Conservation (phyloP, 2,113 vertebrate genomes). For the Antechinus stuartii region DNA sequence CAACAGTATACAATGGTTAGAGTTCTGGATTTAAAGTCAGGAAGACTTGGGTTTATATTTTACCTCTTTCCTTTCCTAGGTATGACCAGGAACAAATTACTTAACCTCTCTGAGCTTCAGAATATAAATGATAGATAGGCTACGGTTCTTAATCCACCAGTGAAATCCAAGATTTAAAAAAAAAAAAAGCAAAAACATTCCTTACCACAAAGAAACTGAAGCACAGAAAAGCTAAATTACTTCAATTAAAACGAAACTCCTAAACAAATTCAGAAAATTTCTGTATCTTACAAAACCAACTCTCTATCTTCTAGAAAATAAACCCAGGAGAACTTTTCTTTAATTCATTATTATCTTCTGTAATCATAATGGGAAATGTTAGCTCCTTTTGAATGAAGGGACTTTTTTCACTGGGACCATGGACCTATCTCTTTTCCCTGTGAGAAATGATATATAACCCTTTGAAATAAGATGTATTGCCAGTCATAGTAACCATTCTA, state of each 20-base stretch:
- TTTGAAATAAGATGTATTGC: not conserved
- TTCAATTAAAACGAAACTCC: not conserved
- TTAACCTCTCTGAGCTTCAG: not conserved
- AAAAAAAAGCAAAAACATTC: not conserved
- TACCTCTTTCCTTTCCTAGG: not conserved
- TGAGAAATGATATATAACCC: not conserved
- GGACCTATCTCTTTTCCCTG: not conserved
- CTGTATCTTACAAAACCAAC: not conserved
- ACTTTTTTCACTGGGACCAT: not conserved
- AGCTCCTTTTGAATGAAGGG: not conserved
- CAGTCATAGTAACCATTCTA: not conserved
- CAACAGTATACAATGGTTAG: not conserved
- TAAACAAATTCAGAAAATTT: not conserved
- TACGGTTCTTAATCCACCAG: not conserved
- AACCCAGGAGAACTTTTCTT: constrained; percentile 5
- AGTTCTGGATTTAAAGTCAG: not conserved
- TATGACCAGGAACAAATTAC: not conserved
- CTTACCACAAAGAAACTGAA: not conserved
- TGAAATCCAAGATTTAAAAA: not conserved
- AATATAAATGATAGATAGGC: not conserved
- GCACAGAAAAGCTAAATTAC: not conserved
- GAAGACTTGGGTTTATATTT: not conserved
- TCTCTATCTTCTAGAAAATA: constrained; percentile 46
- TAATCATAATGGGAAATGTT: not conserved
- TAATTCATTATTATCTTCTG: not conserved